Base-by-base conservation (phyloP, 2,797 vertebrate genomes). In the Pachyuromys duprasi region DNA sequence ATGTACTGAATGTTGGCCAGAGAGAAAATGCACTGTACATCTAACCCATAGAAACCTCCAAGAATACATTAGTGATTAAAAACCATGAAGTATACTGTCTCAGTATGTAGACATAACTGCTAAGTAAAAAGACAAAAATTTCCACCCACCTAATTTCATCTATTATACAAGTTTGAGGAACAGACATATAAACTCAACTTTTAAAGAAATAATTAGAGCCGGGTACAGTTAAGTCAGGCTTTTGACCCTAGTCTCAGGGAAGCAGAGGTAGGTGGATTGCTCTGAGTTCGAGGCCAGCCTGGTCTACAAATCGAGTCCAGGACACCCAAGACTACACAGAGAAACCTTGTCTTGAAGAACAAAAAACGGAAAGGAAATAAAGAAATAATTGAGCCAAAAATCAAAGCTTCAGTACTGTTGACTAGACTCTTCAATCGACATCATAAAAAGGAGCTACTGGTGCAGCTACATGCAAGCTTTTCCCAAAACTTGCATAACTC, bases 371-470 rank as follows among this genome's bases (percentile, higher is more conserved):
- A 49, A 11, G 49, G 49, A 28, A 36, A 53, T 17, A 28, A 6
- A 15, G 70, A 74, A 42, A 24, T 14, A 15, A 76, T 14, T 57
- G 94, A 95, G 49, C 39, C 62, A 14, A 63, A 88, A 91, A 55
- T 81, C 26, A 55, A 91, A 95, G 33, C 45, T 69, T 93, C 83
- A 67, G 57, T 63, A 49, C 90, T 45, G 31, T 42, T 53, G 80
- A 94, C 86, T 75, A 31, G 62, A 83, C 14, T 91, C 65, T 95
- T 74, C 26, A 49, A 57, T 0, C 75, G 76, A 95, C 2, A 4
- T 87, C 90, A 88, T 60, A 83, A 72, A 93, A 90, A 94, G 31
- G 67, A 63, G 31, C 49, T 83, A 81, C 62, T 26, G 49, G 74
- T 69, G 12, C 5, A 8, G 1, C 42, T 80, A 20, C 57, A 12